These are phyloP conservation scores for Pinctada fucata DNA, from an alignment of 2,888 invertebrate genomes.

Conservation along the genomic window DNA sequence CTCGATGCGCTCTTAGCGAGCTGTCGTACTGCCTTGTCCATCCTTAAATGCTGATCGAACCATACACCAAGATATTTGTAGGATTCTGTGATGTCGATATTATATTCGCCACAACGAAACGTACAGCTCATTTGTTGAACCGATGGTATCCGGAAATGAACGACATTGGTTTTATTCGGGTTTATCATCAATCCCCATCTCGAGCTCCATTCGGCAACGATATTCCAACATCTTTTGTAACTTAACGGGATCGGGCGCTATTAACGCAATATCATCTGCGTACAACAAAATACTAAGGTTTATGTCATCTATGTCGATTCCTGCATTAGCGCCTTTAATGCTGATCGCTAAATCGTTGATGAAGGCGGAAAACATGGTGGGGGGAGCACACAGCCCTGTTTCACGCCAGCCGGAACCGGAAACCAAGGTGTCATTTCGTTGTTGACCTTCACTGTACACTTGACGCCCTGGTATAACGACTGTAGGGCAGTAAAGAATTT, in stretches of 20 bases:
- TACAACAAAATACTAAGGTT: slow-evolving; percentile 26
- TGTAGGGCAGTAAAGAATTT: slow-evolving; percentile 16
- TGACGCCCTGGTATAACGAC: slow-evolving; percentile 13
- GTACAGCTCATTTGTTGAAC: neutral
- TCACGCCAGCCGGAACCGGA: slow-evolving; percentile 8
- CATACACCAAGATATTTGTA: slow-evolving; percentile 41
- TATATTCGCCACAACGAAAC: slow-evolving; percentile 5
- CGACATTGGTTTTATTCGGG: slow-evolving; percentile 1
- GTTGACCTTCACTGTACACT: slow-evolving; percentile 8
- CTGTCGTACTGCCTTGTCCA: slow-evolving; percentile 12
- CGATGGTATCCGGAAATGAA: slow-evolving; percentile 6
- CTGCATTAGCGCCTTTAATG: slow-evolving; percentile 31
- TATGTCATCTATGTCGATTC: slow-evolving; percentile 20
- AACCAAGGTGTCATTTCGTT: slow-evolving; percentile 12
- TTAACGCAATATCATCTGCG: slow-evolving; percentile 25
- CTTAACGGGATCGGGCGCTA: slow-evolving; percentile 14
- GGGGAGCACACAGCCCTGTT: slow-evolving; percentile 25
- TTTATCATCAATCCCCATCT: slow-evolving; percentile 34
- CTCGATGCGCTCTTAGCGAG: slow-evolving; percentile 32
- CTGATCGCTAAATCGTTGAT: slow-evolving; percentile 28
- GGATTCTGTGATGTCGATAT: slow-evolving; percentile 4
- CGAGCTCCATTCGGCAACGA: slow-evolving; percentile 17
- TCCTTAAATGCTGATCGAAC: slow-evolving; percentile 33
- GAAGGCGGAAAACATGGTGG: slow-evolving; percentile 38
- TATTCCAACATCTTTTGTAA: slow-evolving; percentile 10